Conservation (phyloP, 2,113 vertebrate species). For the Entomyzon cyanotis region DNA sequence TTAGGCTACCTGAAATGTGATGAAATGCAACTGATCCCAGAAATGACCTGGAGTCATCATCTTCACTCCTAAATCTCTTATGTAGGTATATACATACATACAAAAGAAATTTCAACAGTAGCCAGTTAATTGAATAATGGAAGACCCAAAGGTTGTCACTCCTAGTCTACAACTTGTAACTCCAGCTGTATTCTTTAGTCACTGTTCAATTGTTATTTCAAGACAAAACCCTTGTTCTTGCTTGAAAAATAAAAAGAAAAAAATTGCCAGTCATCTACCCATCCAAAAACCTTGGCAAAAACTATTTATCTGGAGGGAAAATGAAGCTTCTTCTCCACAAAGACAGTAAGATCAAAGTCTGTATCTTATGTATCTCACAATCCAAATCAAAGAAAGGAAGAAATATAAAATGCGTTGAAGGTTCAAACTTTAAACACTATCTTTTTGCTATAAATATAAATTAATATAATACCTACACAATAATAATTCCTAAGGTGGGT, state of each 20-base stretch:
- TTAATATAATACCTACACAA: background rate
- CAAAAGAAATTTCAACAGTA: background rate
- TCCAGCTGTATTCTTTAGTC: background rate
- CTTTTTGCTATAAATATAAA: background rate
- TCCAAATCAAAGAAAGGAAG: background rate
- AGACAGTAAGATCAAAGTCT: background rate
- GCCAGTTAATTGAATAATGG: background rate
- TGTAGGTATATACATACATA: fast-evolving
- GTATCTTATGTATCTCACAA: background rate
- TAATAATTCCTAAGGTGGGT: background rate
- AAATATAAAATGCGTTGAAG: background rate
- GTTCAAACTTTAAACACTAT: background rate
- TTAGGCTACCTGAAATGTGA: background rate
- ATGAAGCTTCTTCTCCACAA: background rate
- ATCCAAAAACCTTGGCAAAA: background rate
- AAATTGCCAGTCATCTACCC: background rate
- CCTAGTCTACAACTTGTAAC: background rate
- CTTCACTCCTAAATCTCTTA: background rate
- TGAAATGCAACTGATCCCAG: background rate
- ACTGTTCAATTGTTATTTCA: background rate
- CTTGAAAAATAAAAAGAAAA: background rate
- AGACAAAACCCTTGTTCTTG: background rate
- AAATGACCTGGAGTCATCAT: fast-evolving
- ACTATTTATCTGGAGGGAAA: background rate
- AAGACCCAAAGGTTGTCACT: background rate